phyloP scores from a whole-genome alignment of 1,140 invertebrate species.

The Scaptomyza hsui region DNA sequence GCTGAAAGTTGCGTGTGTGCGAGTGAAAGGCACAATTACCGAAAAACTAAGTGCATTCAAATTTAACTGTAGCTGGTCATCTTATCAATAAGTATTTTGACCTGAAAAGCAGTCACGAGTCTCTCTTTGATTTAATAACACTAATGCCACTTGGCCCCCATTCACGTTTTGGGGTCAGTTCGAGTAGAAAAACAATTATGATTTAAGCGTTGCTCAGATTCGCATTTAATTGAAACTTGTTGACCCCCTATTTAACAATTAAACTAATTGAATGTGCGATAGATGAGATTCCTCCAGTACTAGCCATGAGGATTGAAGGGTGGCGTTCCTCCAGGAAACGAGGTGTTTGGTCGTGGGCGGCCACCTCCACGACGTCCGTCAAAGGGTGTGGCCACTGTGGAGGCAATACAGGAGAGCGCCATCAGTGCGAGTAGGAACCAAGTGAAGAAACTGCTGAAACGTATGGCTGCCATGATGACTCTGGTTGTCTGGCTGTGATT shows the following conservation, averaged over 20 bases:
- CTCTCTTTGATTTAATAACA: not conserved
- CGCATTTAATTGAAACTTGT: slow-evolving; percentile 62
- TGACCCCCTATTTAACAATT: slow-evolving; percentile 25
- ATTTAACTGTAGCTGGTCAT: not conserved
- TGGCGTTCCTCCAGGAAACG: slow-evolving; percentile 43
- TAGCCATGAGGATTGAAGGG: slow-evolving; percentile 73
- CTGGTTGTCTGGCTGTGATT: not conserved
- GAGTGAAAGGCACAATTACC: no score
- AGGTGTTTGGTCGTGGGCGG: slow-evolving; percentile 12
- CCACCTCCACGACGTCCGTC: slow-evolving; percentile 42
- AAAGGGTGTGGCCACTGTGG: slow-evolving; percentile 50
- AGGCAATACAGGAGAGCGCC: slow-evolving; percentile 20
- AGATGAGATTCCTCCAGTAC: not conserved
- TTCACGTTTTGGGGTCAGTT: slow-evolving; percentile 23
- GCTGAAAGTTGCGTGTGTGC: not conserved
- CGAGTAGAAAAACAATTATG: slow-evolving; percentile 45
- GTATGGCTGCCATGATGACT: slow-evolving; percentile 40
- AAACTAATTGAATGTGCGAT: slow-evolving; percentile 8
- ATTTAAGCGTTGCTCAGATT: slow-evolving; percentile 49
- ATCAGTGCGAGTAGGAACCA: slow-evolving; percentile 52
- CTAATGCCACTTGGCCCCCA: slow-evolving; percentile 54
- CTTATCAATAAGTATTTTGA: not conserved
- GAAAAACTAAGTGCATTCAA: not conserved
- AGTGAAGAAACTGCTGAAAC: slow-evolving; percentile 39
- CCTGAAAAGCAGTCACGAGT: not conserved